Percentiles rank a stretch among this genome's conserved stretches.
Conservation (phyloP, 2,113 vertebrate genomes). For the Zapus hudsonius region DNA sequence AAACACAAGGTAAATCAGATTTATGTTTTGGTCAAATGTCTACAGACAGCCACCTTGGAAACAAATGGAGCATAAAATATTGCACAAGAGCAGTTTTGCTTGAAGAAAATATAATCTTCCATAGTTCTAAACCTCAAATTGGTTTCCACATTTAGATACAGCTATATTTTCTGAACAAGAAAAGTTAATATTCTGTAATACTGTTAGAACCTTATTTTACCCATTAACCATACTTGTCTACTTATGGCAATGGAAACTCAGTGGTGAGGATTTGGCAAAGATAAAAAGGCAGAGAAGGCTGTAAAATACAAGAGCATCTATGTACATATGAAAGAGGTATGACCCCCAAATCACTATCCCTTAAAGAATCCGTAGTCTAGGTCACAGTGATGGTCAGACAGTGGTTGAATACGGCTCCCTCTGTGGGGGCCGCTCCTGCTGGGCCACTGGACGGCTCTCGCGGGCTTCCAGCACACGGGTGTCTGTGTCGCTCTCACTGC, state of each 20-base stretch:
- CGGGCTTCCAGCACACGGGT: slow-evolving; percentile 84
- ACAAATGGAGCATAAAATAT: slow-evolving; percentile 89
- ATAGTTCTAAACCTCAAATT: slow-evolving; percentile 80
- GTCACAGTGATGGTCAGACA: slow-evolving; percentile 90
- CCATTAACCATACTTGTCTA: slow-evolving; percentile 78
- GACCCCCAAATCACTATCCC: slow-evolving; percentile 69
- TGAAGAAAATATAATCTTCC: slow-evolving; percentile 79
- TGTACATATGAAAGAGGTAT: slow-evolving; percentile 67
- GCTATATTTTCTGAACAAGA: slow-evolving; percentile 82
- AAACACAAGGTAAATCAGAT: slow-evolving; percentile 72
- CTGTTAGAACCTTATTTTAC: slow-evolving; percentile 84
- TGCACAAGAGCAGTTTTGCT: slow-evolving; percentile 88
- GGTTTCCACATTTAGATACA: slow-evolving; percentile 72
- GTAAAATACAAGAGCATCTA: slow-evolving; percentile 62
- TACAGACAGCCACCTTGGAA: slow-evolving; percentile 75
- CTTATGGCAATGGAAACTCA: slow-evolving; percentile 82
- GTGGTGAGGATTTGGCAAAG: slow-evolving; percentile 89
- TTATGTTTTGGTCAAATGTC: slow-evolving; percentile 75
- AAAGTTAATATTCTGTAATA: slow-evolving; percentile 86
- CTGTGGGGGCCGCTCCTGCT: slow-evolving; percentile 82
- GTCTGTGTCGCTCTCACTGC: slow-evolving; percentile 92
- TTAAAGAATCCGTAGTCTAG: slow-evolving; percentile 70
- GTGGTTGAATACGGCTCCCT: slow-evolving; percentile 91
- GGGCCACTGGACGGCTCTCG: slow-evolving; percentile 76
- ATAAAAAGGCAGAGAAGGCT: slow-evolving; percentile 83